phyloP scores from a whole-genome alignment of 1,140 invertebrate genomes.

The Tyrophagus putrescentiae region DNA sequence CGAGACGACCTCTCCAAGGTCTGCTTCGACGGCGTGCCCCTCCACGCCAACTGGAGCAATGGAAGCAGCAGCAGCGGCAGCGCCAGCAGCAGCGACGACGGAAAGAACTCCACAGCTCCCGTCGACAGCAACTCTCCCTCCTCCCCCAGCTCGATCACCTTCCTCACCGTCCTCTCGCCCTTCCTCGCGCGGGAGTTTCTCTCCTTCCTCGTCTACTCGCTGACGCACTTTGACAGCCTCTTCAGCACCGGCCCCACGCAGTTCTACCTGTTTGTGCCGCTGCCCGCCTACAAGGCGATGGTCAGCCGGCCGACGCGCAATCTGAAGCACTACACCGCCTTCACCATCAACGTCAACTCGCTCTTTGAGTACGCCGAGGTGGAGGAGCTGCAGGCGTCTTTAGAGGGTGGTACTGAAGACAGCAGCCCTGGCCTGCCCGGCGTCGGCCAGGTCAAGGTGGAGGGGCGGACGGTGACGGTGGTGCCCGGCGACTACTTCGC shows the following conservation, averaged over 20 bases:
- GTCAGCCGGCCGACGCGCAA: constrained; percentile 2
- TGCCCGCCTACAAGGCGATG: background rate
- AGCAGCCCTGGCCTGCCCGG: background rate
- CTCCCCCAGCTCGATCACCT: background rate
- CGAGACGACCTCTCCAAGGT: background rate
- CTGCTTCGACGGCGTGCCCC: constrained; percentile 3
- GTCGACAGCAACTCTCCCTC: background rate
- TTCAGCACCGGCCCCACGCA: background rate
- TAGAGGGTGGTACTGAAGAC: too few species aligned
- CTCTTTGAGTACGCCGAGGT: background rate
- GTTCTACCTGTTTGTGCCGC: constrained; percentile 6
- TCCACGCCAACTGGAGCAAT: background rate
- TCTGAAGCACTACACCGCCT: constrained; percentile 7
- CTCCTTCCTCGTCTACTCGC: constrained; percentile 1
- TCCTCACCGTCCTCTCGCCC: constrained; percentile 1
- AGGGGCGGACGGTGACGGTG: background rate
- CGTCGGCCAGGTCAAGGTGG: background rate
- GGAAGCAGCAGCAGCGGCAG: too few species aligned
- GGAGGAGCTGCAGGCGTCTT: too few species aligned
- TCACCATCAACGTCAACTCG: background rate
- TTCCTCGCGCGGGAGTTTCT: constrained; percentile 13
- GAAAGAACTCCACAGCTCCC: too few species aligned
- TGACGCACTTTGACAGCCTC: background rate
- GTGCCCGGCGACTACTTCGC: background rate
- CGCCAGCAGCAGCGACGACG: too few species aligned